These are phyloP conservation scores for Paracanthobrama guichenoti DNA, from an alignment of 2,113 vertebrate species.

Conservation along the genomic window DNA sequence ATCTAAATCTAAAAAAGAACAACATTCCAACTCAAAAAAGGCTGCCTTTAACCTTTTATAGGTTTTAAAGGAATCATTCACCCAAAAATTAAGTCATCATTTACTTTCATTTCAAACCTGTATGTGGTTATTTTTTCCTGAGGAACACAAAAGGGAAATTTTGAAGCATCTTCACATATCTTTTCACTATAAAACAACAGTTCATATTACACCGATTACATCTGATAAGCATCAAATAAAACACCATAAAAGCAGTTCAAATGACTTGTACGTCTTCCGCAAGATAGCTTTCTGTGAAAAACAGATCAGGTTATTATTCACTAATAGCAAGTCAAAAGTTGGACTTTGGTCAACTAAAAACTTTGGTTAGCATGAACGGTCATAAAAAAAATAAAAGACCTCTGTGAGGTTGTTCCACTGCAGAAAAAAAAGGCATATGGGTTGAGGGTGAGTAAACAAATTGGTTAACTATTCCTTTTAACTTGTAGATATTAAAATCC, in stretches of 20 bases:
- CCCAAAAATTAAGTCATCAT: background rate
- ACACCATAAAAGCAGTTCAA: background rate
- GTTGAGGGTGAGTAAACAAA: background rate
- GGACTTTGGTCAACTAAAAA: background rate
- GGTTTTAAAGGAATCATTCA: background rate
- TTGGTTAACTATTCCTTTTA: background rate
- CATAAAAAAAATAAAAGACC: background rate
- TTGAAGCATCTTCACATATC: background rate
- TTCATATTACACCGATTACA: no score
- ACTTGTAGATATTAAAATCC: background rate
- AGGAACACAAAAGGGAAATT: background rate
- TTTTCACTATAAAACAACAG: background rate
- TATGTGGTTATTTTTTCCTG: background rate
- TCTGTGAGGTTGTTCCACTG: background rate
- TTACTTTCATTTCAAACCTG: background rate
- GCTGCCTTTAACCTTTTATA: background rate
- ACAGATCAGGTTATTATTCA: background rate
- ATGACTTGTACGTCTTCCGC: background rate
- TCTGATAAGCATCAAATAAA: background rate
- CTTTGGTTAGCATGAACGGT: background rate
- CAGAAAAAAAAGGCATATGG: background rate
- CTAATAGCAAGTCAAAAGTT: background rate
- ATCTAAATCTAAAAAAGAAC: background rate
- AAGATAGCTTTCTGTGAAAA: background rate
- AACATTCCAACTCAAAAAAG: background rate